phyloP scores from a whole-genome alignment of 2,888 invertebrate genomes.

The Eulithis testata region DNA sequence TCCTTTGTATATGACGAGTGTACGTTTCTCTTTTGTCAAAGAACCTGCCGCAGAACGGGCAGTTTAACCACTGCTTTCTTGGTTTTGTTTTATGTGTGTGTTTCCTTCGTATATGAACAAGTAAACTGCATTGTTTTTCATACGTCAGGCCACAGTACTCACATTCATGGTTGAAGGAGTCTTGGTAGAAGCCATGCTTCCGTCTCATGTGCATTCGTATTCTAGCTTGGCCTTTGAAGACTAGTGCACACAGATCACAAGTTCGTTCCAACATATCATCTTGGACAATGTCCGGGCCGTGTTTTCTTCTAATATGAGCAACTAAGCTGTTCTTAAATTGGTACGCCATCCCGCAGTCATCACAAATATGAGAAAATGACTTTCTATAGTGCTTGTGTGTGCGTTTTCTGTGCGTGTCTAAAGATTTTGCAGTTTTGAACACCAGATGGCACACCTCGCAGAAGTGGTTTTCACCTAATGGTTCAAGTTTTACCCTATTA shows the following conservation, averaged over 20 bases:
- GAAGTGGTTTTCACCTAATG: slow-evolving; percentile 45
- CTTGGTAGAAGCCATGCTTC: slow-evolving; percentile 70
- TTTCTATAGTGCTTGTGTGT: slow-evolving; percentile 68
- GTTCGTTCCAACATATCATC: slow-evolving; percentile 67
- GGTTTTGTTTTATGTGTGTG: slow-evolving; percentile 59
- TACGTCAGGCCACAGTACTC: slow-evolving; percentile 72
- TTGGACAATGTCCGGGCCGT: slow-evolving; percentile 59
- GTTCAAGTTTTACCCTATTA: slow-evolving; percentile 31
- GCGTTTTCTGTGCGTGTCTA: slow-evolving; percentile 70
- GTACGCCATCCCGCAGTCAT: slow-evolving; percentile 74
- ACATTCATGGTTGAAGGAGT: slow-evolving; percentile 69
- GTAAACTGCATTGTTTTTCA: slow-evolving; percentile 72
- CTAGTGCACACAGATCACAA: slow-evolving; percentile 74
- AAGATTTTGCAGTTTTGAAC: slow-evolving; percentile 67
- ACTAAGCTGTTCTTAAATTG: slow-evolving; percentile 72
- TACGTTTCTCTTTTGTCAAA: slow-evolving; percentile 75
- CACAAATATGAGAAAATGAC: slow-evolving; percentile 67
- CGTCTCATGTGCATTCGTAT: slow-evolving; percentile 76
- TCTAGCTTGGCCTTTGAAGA: slow-evolving; percentile 71
- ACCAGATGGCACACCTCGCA: slow-evolving; percentile 77
- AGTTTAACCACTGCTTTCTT: slow-evolving; percentile 65
- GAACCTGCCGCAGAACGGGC: slow-evolving; percentile 72
- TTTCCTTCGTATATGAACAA: slow-evolving; percentile 72
- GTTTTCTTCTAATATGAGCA: slow-evolving; percentile 74
- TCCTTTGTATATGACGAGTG: slow-evolving; percentile 72